A percentile compares a stretch with the other conserved stretches of the same genome.
Conservation (phyloP, 2,797 vertebrate species). For the Thunnus albacares region DNA sequence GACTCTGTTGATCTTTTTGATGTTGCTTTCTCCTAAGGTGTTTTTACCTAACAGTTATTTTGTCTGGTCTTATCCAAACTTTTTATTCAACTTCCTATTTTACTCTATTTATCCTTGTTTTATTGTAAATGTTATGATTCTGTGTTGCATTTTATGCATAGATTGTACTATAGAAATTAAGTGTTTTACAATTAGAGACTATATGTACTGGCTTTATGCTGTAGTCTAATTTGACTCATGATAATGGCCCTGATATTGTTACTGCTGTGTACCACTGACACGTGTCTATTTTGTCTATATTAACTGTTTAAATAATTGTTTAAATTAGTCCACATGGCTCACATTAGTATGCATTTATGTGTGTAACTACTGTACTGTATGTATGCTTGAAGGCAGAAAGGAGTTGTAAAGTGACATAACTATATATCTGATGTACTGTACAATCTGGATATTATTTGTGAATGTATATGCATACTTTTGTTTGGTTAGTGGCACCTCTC, state of each 20-base stretch:
- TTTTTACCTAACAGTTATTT: too few species aligned
- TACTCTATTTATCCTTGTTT: too few species aligned
- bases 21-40: too few species aligned
- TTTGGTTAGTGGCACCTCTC: not conserved
- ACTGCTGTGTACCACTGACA: not conserved
- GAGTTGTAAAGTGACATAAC: not conserved
- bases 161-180: too few species aligned
- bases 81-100: too few species aligned
- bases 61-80: too few species aligned
- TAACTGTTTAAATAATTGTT: not conserved
- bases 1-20: too few species aligned
- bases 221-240: not conserved
- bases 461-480: not conserved
- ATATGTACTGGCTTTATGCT: not conserved
- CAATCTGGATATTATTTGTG: not conserved
- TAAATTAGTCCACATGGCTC: not conserved
- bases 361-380: not conserved
- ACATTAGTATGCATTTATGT: not conserved
- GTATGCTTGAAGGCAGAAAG: too few species aligned
- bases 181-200: not conserved
- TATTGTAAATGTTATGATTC: too few species aligned
- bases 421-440: not conserved
- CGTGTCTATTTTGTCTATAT: too few species aligned
- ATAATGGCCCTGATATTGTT: not conserved
- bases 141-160: too few species aligned